Evolutionary conservation across 1,140 invertebrate species (phyloP), one percentile per base, ranked within the genome.

Genomic region (Drosophila albomicans): DNA sequence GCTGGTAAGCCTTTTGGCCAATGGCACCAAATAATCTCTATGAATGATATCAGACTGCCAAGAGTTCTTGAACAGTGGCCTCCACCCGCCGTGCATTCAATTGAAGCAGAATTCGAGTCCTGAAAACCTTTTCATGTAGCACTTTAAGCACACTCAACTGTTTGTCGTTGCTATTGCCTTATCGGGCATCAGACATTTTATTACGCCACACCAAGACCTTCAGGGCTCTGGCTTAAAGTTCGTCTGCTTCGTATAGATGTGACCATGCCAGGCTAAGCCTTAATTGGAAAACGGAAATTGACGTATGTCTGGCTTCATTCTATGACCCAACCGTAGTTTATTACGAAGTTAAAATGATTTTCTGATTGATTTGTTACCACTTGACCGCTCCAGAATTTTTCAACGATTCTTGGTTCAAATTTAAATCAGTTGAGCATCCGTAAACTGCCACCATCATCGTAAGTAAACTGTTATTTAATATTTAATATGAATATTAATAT

Each of bases 401-500:
- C 0, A 3, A 25, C 3, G 20, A 25, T 20, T 20, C 20, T 20
- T 20, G 20, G 45, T 30, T 28, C 10, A 20, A 25, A 3, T 25
- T 25, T n/a, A 52, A 0, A 10, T 5, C 2, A 11, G 0, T 45
- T 45, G 25, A 46, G 15, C n/a, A 10, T n/a, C 8, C 11, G 32
- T 51, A 35, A 35, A 64, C 67, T 51, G 61, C 75, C 82, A 15
- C 78, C 86, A 89, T 78, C 73, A 71, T 70, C 79, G 85, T 81
- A 85, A 89, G 79, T 78, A 64, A 81, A 73, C 72, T 65, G 67
- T 67, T 78, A 64, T 71, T 89, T 74, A 88, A 88, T 85, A 85
- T 88, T 88, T 88, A 89, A 84, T 88, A 85, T 89, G 89, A 89
- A 89, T 81, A 88, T 88, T 88, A 88, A 89, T 85, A 81, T 85